Percentiles rank a stretch among this genome's conserved stretches.
Evolutionary conservation across 2,797 vertebrate species (phyloP).

Genomic region (Mycteria americana): DNA sequence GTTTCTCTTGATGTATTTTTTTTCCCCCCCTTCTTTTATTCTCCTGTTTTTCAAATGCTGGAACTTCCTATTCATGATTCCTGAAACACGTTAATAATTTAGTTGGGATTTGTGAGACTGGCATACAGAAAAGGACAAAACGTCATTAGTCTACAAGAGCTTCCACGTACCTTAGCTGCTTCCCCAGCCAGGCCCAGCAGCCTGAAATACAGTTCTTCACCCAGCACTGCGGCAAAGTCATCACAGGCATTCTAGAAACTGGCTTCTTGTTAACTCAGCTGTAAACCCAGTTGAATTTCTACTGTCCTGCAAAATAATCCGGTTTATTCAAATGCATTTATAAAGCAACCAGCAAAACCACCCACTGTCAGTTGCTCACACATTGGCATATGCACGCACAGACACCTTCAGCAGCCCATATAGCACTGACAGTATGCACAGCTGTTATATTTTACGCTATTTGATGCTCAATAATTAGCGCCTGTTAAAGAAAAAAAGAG

Average conservation of each 20-base stretch:
- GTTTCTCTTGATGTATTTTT: not conserved
- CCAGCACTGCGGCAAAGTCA: not conserved
- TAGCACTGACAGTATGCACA: slow-evolving; percentile 84
- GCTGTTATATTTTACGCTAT: slow-evolving; percentile 86
- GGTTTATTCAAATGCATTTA: slow-evolving; percentile 54
- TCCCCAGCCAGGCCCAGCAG: not conserved
- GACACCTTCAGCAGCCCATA: slow-evolving; percentile 83
- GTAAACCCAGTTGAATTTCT: slow-evolving; percentile 44
- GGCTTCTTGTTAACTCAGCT: slow-evolving; percentile 19
- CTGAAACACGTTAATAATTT: not conserved
- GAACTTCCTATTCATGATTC: not conserved
- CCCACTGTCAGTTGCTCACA: slow-evolving; percentile 81
- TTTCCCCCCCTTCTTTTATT: not conserved
- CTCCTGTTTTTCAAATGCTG: not conserved
- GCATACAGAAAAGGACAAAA: not conserved
- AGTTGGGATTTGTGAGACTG: not conserved
- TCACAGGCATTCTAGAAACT: not conserved
- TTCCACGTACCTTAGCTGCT: not conserved
- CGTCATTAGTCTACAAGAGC: not conserved
- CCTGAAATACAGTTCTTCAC: not conserved
- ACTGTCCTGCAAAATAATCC: slow-evolving; percentile 21
- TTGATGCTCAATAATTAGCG: slow-evolving; percentile 91
- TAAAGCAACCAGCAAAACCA: slow-evolving; percentile 72
- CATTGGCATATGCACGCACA: slow-evolving; percentile 66
- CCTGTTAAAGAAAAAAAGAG: slow-evolving; percentile 72